Evolutionary conservation across 2,797 vertebrate genomes (phyloP).

Genomic region (Rhinogobio ventralis): DNA sequence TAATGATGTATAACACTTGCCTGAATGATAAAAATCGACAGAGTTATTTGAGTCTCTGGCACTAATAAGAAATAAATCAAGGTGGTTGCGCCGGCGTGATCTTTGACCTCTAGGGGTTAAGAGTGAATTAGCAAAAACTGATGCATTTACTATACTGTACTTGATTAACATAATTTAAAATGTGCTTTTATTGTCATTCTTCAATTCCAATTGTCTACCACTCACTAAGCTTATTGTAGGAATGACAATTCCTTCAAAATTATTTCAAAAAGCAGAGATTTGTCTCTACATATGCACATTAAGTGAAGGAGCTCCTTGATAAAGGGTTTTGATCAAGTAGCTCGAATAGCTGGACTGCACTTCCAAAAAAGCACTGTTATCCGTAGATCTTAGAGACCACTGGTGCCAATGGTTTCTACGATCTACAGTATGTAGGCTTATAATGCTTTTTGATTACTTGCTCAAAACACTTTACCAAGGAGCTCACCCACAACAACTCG

Average conservation of each 20-base stretch:
- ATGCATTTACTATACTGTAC: neutral
- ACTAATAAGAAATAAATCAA: too few species aligned
- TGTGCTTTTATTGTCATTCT: neutral
- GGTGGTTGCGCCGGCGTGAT: too few species aligned
- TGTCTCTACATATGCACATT: neutral
- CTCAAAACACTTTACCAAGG: neutral
- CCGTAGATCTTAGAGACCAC: neutral
- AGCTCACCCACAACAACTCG: constrained; percentile 26
- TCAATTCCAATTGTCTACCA: neutral
- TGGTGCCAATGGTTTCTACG: neutral
- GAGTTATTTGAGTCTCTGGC: too few species aligned
- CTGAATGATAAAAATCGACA: too few species aligned
- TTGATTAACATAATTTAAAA: neutral
- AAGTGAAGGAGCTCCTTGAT: neutral
- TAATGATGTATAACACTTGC: too few species aligned
- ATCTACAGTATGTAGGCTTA: neutral
- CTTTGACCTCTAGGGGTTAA: too few species aligned
- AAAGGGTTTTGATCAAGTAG: neutral
- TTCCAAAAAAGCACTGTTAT: neutral
- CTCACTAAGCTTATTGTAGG: neutral
- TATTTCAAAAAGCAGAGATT: neutral
- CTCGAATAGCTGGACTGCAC: neutral
- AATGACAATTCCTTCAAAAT: neutral
- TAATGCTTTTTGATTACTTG: constrained; percentile 2
- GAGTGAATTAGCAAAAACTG: neutral